Base-by-base conservation (phyloP, 2,888 invertebrate species). In the Stegophylla sp. region DNA sequence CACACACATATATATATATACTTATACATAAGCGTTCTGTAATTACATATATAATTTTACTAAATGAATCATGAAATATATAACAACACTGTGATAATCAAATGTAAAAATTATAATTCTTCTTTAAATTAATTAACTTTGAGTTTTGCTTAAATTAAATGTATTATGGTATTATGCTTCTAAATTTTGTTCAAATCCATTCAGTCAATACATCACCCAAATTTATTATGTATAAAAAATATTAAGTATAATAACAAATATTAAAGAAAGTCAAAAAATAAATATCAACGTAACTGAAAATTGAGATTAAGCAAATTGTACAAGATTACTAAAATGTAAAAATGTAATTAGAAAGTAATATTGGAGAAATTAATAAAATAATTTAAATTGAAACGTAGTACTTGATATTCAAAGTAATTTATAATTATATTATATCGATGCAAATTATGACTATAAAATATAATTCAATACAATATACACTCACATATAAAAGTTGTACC, bases 71-170 rank as follows among this genome's bases (percentile, higher is more conserved):
- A 63, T 74, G 28, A 77, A 66, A 56, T 43, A 77, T 34, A 71
- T 77, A 69, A 77, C 79, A 77, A 71, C 17, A 71, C 79, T 79
- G 79, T 79, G 79, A 79, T 79, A 79, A 79, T 23, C 48, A 61
- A 71, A 48, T 20, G 45, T 48, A 79, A 71, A 71, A 45, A 59
- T 20, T 45, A 45, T 15, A 59, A 41, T 43, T 28, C n/a, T 3
- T 20, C n/a, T 48, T 69, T 59, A 5, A 13, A 48, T 61, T 45
- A 74, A 43, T 9, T 10, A 63, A 48, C 45, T 73, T 4, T 2
- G 17, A 59, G n/a, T 45, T 48, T 74, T 63, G 26, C 20, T 45
- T 66, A 56, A 64, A 56, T 59, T 26, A 76, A n/a, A 26, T 12
- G 45, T 20, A 48, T 17, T 7, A 45, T 45, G 15, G 10, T 12